phyloP scores from a whole-genome alignment of 1,140 invertebrate species.

The Anastrepha obliqua region DNA sequence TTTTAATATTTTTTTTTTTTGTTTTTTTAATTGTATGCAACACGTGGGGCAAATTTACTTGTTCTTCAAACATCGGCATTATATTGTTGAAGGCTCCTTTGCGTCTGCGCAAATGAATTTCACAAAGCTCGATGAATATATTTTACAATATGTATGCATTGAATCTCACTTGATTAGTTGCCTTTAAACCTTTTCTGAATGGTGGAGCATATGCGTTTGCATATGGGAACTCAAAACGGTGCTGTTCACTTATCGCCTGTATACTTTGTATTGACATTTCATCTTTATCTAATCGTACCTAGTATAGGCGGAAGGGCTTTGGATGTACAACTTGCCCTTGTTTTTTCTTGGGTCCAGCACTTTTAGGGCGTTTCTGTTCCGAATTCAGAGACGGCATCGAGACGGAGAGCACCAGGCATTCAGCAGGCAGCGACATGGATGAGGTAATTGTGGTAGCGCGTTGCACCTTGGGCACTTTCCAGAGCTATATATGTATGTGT shows the following conservation, averaged over 20 bases:
- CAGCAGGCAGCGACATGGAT: constrained; percentile 73
- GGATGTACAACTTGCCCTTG: constrained; percentile 69
- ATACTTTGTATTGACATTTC: not conserved
- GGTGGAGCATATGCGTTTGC: not conserved
- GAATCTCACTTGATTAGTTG: not conserved
- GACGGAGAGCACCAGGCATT: constrained; percentile 72
- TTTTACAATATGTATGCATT: not conserved
- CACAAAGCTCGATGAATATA: constrained; percentile 17
- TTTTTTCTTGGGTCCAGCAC: constrained; percentile 71
- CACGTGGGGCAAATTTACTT: not conserved
- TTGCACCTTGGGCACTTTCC: constrained; percentile 71
- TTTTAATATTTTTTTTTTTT: too few relatives aligned
- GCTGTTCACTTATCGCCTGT: not conserved
- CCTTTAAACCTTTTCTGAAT: not conserved
- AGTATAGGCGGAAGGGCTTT: constrained; percentile 72
- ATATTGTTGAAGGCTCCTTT: constrained; percentile 35
- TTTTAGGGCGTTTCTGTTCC: constrained; percentile 70
- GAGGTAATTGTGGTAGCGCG: constrained; percentile 72
- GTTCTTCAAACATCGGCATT: not conserved
- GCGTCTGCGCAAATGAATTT: constrained; percentile 20
- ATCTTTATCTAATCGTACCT: constrained; percentile 41
- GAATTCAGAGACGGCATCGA: constrained; percentile 73
- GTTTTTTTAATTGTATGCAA: not conserved
- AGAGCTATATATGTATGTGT: constrained; percentile 61
- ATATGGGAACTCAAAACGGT: constrained; percentile 16